Base-by-base conservation (phyloP, 1,140 invertebrate species). In the Zaprionus nigranus region DNA sequence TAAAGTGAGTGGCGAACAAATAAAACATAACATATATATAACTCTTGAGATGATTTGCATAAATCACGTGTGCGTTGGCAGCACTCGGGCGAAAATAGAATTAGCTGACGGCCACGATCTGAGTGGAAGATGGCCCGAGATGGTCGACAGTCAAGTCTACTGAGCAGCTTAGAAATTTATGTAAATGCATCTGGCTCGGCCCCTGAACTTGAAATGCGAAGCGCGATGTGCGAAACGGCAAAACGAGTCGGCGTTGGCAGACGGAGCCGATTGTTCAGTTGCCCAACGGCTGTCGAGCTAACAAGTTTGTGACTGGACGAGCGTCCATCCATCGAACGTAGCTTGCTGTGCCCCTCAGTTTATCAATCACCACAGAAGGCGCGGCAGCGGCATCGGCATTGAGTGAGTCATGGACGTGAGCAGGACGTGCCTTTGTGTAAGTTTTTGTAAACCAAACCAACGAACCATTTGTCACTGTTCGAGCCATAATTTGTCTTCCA, bases 161-260 rank as follows among this genome's bases (percentile, higher is more conserved):
- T 69, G 59, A 68, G 49, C 71, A 53, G 64, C 40, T 71, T 88
- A 83, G 84, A 87, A 88, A 87, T 78, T 82, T 88, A 88, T 87
- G 84, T 81, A 87, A 87, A 87, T 88, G 81, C 84, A 83, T 57
- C 60, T 65, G 72, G 36, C 30, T 54, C 53, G 61, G 54, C 69
- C 83, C 84, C 81, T 87, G 84, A 87, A 88, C 84, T 87, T 87
- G 84, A 66, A 51, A 51, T 24, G 11, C 3, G 46, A 51, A 51
- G 20, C 46, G 3, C 46, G 46, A 13, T 22, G 17, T 20, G 46
- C 43, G 38, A 49, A 49, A 49, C 17, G 17, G 9, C 46, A 20
- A 85, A 87, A 73, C 83, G 58, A 72, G 75, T 72, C 62, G 60
- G 17, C 64, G 64, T 38, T 65, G 6, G n/a, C 17, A 9, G n/a